Evolutionary conservation across 2,888 invertebrate genomes (phyloP).

Genomic region (Nemotelus pantherinus): DNA sequence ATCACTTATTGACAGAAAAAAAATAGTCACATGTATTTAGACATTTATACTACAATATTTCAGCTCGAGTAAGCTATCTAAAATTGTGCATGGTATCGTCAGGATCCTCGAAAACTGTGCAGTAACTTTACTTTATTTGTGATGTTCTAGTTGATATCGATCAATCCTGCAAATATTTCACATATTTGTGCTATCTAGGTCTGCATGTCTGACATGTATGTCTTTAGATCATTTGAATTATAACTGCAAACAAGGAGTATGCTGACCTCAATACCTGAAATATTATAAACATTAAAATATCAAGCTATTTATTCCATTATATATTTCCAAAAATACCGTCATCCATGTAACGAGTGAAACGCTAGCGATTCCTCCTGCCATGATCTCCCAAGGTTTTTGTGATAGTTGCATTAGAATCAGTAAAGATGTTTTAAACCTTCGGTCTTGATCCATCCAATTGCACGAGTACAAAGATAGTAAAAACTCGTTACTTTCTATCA

Average conservation of each 20-base stretch:
- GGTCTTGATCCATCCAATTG: slow-evolving; percentile 68
- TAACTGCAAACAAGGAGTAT: slow-evolving; percentile 40
- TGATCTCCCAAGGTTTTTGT: slow-evolving; percentile 66
- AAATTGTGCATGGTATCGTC: no score
- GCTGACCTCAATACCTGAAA: slow-evolving; percentile 31
- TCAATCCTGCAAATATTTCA: no score
- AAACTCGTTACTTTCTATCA: slow-evolving; percentile 66
- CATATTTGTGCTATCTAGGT: no score
- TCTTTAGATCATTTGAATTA: background rate
- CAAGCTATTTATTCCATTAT: background rate
- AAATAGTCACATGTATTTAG: no score
- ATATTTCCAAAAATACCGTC: slow-evolving; percentile 58
- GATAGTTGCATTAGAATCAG: slow-evolving; percentile 67
- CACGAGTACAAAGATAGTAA: slow-evolving; percentile 67
- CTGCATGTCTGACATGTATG: no score
- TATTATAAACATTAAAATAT: background rate
- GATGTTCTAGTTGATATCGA: no score
- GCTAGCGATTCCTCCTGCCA: slow-evolving; percentile 68
- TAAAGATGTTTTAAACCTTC: slow-evolving; percentile 63
- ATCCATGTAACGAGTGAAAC: slow-evolving; percentile 68
- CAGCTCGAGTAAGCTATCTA: no score
- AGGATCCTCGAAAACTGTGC: no score
- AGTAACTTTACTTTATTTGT: no score
- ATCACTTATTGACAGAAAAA: no score
- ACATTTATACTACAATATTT: no score